Base-by-base conservation (phyloP, 64 coral and sea anemone species). In the Montipora efflorescens region DNA sequence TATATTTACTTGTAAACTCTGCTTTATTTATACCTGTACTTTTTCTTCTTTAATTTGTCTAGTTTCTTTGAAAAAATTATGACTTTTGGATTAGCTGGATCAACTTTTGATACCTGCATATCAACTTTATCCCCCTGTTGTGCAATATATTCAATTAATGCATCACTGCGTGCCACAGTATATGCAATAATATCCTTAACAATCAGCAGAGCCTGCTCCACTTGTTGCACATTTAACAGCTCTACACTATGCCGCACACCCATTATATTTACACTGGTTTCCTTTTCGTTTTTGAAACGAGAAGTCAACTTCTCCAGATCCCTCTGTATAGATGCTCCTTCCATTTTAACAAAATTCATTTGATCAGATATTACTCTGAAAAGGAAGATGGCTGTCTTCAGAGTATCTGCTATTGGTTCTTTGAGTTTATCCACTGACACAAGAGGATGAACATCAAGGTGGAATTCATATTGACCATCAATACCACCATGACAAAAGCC, bases 11-110 rank as follows among this genome's bases (percentile, higher is more conserved):
- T 8, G 53, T 57, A 57, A 69, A 43, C 25, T 46, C 22, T 5
- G 18, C 14, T 8, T 51, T 77, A 64, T 88, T n/a, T 76, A 36
- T 36, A 36, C 66, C 43, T 7, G 49, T 36, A 72, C 68, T 70
- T 98, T 66, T 67, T 87, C 88, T 85, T 90, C 74, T 85, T 98
- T 44, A 68, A 92, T 48, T 78, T 77, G 15, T 53, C 47, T 48
- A 98, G 77, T 48, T 98, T 98, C 82, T 98, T 98, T 68, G 93
- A 94, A 95, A 95, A 98, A 48, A 98, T 98, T 11, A 98, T 92
- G 8, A 98, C 96, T 75, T 95, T 98, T 13, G 88, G 76, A 92
- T 92, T 95, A 45, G 67, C 36, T 1, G 90, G 81, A 57, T 84
- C 84, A 76, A 90, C 81, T 72, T 98, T 98, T 0, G 82, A 81